phyloP scores from a whole-genome alignment of 2,888 invertebrate genomes.

The Macrosoma leucophasiata region DNA sequence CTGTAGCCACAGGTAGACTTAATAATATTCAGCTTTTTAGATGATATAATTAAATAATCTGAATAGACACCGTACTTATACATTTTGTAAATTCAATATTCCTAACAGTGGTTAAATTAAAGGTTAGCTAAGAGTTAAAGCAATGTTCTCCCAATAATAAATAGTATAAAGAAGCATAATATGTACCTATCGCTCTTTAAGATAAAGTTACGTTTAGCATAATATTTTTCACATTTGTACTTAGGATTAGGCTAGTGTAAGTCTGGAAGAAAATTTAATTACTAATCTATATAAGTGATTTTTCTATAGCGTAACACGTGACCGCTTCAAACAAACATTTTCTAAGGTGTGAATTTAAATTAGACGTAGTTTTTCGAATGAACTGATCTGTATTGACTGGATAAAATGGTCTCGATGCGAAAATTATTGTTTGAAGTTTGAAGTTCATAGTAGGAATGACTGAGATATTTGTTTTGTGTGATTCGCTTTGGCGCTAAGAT shows the following conservation, averaged over 20 bases:
- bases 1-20: too few relatives aligned
- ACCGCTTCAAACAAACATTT: constrained; percentile 56
- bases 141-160: constrained; percentile 26
- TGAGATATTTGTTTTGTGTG: constrained; percentile 7
- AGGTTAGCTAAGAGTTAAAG: too few relatives aligned
- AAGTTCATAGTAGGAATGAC: constrained; percentile 6
- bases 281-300: constrained; percentile 32
- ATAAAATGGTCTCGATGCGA: constrained; percentile 44
- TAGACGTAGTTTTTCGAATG: constrained; percentile 47
- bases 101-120: too few relatives aligned
- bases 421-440: constrained; percentile 58
- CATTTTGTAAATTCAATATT: too few relatives aligned
- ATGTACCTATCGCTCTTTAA: constrained; percentile 37
- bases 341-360: constrained; percentile 33
- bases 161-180: constrained; percentile 32
- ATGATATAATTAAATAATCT: too few relatives aligned
- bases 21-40: too few relatives aligned
- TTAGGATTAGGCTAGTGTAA: constrained; percentile 49
- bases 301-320: constrained; percentile 32
- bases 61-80: too few relatives aligned
- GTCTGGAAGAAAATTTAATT: constrained; percentile 28
- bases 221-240: constrained; percentile 56
- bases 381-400: constrained; percentile 54
- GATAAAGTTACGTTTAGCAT: constrained; percentile 37
- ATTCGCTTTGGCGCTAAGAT: constrained; percentile 20